A percentile compares a stretch with the other conserved stretches of the same genome.
phyloP scores from a whole-genome alignment of 2,888 invertebrate species.

The Amphimallon solstitiale region DNA sequence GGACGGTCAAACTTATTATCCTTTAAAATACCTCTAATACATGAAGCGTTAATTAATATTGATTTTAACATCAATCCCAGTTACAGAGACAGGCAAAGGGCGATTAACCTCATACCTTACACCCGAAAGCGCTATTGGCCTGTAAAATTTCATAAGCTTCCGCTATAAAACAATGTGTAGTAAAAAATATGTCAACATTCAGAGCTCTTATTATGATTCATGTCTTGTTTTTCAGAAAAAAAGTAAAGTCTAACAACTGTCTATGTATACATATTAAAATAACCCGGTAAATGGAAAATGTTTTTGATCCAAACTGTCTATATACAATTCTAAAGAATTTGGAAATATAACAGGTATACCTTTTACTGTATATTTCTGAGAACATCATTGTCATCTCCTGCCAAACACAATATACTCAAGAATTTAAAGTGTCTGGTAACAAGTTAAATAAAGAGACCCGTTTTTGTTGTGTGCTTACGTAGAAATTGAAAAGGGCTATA shows the following conservation, averaged over 20 bases:
- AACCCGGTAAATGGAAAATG: no score
- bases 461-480: slow-evolving; percentile 9
- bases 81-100: neutral
- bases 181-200: no score
- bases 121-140: neutral
- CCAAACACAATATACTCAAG: slow-evolving; percentile 2
- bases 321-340: neutral
- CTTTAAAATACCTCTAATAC: slow-evolving; percentile 22
- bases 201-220: neutral
- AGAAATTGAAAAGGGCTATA: slow-evolving; percentile 8
- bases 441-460: slow-evolving; percentile 25
- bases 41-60: slow-evolving; percentile 13
- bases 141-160: neutral
- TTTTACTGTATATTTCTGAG: neutral
- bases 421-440: slow-evolving; percentile 33
- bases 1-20: neutral
- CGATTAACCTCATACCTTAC: slow-evolving; percentile 8
- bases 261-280: no score
- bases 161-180: neutral
- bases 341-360: neutral
- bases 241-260: no score
- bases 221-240: neutral
- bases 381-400: slow-evolving; percentile 14
- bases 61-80: slow-evolving; percentile 18
- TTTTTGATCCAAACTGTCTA: no score